phyloP scores from a whole-genome alignment of 2,888 invertebrate genomes.

The Pachycephus smyrnensis region DNA sequence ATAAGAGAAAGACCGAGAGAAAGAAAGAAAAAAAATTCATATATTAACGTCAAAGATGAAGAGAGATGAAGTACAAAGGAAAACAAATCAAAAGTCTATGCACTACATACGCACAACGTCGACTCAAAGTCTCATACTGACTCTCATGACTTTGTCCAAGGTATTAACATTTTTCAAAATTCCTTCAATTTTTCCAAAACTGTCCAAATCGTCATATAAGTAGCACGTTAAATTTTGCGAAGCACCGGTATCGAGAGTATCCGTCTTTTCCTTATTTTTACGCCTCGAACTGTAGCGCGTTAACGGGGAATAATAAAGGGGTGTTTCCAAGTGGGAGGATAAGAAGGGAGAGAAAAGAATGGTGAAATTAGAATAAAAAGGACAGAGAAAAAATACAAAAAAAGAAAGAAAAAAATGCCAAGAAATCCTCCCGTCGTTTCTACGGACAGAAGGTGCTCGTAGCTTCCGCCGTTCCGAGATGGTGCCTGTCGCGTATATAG shows the following conservation, averaged over 20 bases:
- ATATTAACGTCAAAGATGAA: constrained; percentile 8
- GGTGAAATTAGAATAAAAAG: constrained; percentile 2
- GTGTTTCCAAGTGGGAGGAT: not conserved
- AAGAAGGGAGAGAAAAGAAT: constrained; percentile 6
- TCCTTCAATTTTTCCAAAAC: not conserved
- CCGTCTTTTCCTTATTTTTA: not conserved
- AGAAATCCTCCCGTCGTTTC: constrained; percentile 18
- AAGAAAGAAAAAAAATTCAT: not conserved
- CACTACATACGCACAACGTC: not conserved
- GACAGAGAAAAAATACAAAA: constrained; percentile 3
- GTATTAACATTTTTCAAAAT: not conserved
- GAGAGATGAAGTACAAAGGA: constrained; percentile 1
- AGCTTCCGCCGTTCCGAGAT: constrained; percentile 46
- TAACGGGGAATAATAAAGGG: constrained; percentile 9
- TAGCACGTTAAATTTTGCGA: not conserved
- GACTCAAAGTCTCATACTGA: not conserved
- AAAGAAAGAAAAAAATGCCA: constrained; percentile 11
- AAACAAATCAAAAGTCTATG: not conserved
- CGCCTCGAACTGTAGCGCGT: constrained; percentile 8
- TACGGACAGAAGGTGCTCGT: constrained; percentile 35
- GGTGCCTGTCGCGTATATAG: constrained; percentile 29
- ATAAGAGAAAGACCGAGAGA: not conserved
- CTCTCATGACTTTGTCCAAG: not conserved
- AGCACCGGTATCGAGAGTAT: not conserved
- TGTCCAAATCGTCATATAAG: not conserved